A percentile compares a stretch with the other conserved stretches of the same genome.
These are phyloP conservation scores for Drymodes brunneopygia DNA, from an alignment of 2,113 vertebrate genomes.

Conservation along the genomic window DNA sequence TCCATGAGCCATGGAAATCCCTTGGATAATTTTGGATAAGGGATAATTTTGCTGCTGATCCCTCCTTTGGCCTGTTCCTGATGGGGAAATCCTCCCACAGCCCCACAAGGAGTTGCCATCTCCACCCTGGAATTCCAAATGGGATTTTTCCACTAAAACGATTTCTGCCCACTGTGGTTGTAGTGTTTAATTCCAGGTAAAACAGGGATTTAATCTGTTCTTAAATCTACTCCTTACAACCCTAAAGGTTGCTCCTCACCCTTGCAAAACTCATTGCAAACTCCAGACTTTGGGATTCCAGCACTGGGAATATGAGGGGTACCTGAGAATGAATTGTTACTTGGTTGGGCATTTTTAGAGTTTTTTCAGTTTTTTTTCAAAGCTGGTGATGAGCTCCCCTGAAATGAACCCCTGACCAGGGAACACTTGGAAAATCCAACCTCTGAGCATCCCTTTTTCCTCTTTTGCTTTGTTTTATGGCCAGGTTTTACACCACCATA, in stretches of 20 bases:
- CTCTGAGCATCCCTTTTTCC: neutral
- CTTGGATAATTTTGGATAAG: neutral
- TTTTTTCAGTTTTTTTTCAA: neutral
- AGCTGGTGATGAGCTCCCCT: neutral
- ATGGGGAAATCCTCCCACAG: rapidly evolving
- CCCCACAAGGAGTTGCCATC: neutral
- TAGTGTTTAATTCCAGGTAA: neutral
- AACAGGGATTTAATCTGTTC: rapidly evolving
- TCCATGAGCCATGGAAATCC: neutral
- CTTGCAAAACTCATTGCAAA: rapidly evolving
- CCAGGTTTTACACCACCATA: neutral
- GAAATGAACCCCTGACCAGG: neutral
- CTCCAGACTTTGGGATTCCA: neutral
- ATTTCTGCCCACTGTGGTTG: rapidly evolving
- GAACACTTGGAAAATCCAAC: neutral
- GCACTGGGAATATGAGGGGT: rapidly evolving
- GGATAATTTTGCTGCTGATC: neutral
- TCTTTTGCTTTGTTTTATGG: neutral
- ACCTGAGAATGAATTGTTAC: rapidly evolving
- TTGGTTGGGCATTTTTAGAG: neutral
- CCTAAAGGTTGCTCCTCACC: neutral
- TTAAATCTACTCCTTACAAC: rapidly evolving
- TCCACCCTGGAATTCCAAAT: neutral
- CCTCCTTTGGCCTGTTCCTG: neutral
- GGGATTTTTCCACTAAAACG: neutral